Evolutionary conservation across 2,113 vertebrate genomes (phyloP), one percentile per base, ranked within the genome.

Genomic region (Regulus satrapa): DNA sequence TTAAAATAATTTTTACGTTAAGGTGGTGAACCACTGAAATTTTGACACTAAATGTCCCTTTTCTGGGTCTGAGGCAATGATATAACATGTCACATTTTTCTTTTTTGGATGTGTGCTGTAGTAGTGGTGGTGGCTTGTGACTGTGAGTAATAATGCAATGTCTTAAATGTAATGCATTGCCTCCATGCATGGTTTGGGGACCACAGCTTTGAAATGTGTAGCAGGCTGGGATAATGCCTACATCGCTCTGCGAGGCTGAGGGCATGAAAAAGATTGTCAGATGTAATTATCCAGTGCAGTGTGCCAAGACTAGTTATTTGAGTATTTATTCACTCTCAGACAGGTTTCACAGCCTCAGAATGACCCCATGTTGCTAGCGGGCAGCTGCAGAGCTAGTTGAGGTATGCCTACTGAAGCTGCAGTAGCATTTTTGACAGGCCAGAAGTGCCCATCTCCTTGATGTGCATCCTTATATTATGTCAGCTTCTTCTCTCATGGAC

Each of bases 251-350:
- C 5, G 17, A 85, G 78, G 66, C 67, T 96, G 73, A 74, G 81
- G 75, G 85, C 85, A 74, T 86, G 79, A 83, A 77, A 79, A 85
- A 77, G 91, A 83, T 81, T 88, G 94, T 92, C 91, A 77, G 59
- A 73, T 91, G 75, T 79, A 95, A 93, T 94, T 95, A 93, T 40
- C 63, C 75, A 77, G 59, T 63, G 63, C 63, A 74, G 63, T 83
- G 51, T 96, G 91, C 83, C 92, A 71, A 69, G 82, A 46, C 88
- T 92, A 66, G 72, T 93, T 94, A 93, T 88, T 89, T 85, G 79
- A 88, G 69, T 88, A 49, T 94, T 96, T 92, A 80, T 93, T 94
- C 82, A 62, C 29, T 58, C 85, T 58, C 78, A 31, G 91, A 56
- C 90, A 90, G 88, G 79, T 94, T 95, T 88, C 75, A 51, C 72